Evolutionary conservation across 2,113 vertebrate genomes (phyloP), one percentile per base, ranked within the genome.

Genomic region (Chlorodrepanis virens): DNA sequence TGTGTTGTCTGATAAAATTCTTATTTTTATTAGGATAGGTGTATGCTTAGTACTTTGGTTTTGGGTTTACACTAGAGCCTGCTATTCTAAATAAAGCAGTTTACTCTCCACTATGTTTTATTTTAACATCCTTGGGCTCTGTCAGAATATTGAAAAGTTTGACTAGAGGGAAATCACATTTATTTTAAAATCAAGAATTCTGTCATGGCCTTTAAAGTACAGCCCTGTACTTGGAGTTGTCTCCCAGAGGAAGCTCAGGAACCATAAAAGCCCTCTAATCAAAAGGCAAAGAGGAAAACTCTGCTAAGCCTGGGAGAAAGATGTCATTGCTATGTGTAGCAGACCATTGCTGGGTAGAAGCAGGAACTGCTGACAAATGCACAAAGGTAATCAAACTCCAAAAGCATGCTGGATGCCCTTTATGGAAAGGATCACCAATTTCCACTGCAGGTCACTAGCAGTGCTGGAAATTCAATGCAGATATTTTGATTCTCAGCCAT

Each of bases 121-220:
- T 83, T 93, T 90, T 85, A 71, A 70, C 39, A 47, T 86, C 54
- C 59, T 63, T 42, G 17, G 37, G 19, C 35, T 88, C 33, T 77
- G 75, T 82, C 54, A 91, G 59, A 75, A 49, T 94, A 70, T 65
- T 87, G 71, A 76, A 69, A 96, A 90, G 57, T 88, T 79, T 90
- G 59, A 57, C 91, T 93, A 70, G 63, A 80, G 63, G 75, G 78
- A 93, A 95, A 95, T 65, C 37, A 29, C 35, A 31, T 74, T 88
- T 28, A 0, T 47, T 94, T 87, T 77, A 86, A 94, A 93, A 88
- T 47, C 42, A 90, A 77, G 59, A 93, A 93, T 70, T 90, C 74
- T 67, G 15, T 76, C 70, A 57, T 67, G 50, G 40, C 45, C 70
- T 87, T 95, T 90, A 80, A 94, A 87, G 63, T 61, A 69, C 31